These are phyloP conservation scores for Pampusana beccarii DNA, from an alignment of 2,113 vertebrate species.

Conservation along the genomic window DNA sequence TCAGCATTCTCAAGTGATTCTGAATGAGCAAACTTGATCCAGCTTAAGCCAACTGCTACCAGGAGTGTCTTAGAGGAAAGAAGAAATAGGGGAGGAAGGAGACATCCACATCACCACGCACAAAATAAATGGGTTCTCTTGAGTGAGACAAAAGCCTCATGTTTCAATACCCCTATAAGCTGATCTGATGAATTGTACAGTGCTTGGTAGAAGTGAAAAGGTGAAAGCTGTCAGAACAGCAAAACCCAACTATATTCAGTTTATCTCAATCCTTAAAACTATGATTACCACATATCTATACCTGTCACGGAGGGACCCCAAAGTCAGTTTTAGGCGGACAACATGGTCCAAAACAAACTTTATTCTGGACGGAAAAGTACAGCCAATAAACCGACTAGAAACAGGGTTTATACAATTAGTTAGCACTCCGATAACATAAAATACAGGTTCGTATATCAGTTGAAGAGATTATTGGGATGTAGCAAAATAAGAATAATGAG, in stretches of 20 bases:
- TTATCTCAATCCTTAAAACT: not conserved
- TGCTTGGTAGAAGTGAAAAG: not conserved
- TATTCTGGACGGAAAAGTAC: too few species aligned
- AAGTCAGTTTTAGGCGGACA: too few species aligned
- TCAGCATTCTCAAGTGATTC: not conserved
- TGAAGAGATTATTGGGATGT: too few species aligned
- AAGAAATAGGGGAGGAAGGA: not conserved
- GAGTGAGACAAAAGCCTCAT: not conserved
- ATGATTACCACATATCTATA: not conserved
- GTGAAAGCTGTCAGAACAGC: not conserved
- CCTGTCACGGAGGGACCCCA: too few species aligned
- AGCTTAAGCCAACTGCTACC: not conserved
- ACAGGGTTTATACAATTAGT: too few species aligned
- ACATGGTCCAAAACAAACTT: too few species aligned
- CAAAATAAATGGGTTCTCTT: not conserved
- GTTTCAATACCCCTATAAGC: not conserved
- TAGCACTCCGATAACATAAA: too few species aligned
- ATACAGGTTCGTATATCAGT: too few species aligned
- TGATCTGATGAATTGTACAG: not conserved
- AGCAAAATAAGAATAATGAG: too few species aligned
- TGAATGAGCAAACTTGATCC: not conserved
- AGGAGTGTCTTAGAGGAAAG: not conserved
- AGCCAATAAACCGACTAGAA: too few species aligned
- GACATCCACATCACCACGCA: not conserved
- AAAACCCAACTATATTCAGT: not conserved